Conservation (phyloP, 2,888 invertebrate genomes). For the Andrena chrysosceles region DNA sequence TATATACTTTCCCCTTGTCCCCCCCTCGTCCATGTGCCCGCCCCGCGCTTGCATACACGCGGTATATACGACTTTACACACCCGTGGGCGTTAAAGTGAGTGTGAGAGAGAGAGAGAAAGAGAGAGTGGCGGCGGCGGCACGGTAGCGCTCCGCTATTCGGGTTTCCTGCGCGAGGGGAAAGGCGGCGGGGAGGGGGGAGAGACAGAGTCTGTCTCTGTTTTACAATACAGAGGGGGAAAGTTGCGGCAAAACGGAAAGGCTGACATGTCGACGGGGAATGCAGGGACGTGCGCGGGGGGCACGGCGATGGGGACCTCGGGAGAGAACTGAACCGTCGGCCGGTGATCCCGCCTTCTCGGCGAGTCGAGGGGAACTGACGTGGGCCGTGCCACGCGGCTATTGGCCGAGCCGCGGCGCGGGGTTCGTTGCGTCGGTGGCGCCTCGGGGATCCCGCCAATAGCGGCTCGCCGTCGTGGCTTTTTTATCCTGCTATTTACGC, state of each 20-base stretch:
- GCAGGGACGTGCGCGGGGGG: constrained; percentile 49
- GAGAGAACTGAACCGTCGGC: constrained; percentile 49
- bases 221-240: constrained; percentile 51
- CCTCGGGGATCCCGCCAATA: constrained; percentile 73
- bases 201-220: constrained; percentile 51
- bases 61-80: constrained; percentile 66
- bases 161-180: constrained; percentile 67
- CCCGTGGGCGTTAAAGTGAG: constrained; percentile 59
- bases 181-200: constrained; percentile 40
- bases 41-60: constrained; percentile 62
- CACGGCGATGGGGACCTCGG: constrained; percentile 53
- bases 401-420: constrained; percentile 71
- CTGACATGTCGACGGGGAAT: constrained; percentile 41
- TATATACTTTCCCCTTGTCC: constrained; percentile 35
- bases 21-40: constrained; percentile 65
- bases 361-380: constrained; percentile 70
- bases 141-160: constrained; percentile 75
- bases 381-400: constrained; percentile 75
- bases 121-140: constrained; percentile 59
- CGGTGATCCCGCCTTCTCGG: constrained; percentile 73
- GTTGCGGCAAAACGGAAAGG: constrained; percentile 61
- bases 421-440: constrained; percentile 73
- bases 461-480: constrained; percentile 62
- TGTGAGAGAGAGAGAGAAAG: constrained; percentile 28
- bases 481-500: constrained; percentile 79